Percentiles rank a stretch among this genome's conserved stretches.
Conservation (phyloP, 1,140 invertebrate genomes). For the Rhyzopertha dominica region DNA sequence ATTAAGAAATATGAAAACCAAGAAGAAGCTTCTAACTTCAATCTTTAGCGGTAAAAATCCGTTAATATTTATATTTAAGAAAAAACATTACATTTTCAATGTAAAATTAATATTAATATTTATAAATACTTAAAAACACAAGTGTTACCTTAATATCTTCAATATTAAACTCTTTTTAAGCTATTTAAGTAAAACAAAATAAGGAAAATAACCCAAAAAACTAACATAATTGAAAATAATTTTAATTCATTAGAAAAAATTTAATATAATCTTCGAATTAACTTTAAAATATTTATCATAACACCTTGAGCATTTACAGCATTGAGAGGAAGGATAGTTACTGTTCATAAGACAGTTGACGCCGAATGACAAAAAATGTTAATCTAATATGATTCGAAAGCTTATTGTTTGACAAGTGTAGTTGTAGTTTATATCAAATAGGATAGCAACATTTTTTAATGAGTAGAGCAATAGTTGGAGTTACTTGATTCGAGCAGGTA, state of each 20-base stretch:
- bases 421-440: no score
- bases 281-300: no score
- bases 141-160: slow-evolving; percentile 53
- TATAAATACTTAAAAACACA: slow-evolving; percentile 45
- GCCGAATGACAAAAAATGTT: no score
- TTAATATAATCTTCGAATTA: no score
- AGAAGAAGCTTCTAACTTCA: slow-evolving; percentile 38
- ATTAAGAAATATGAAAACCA: slow-evolving; percentile 32
- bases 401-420: no score
- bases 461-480: no score
- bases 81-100: slow-evolving; percentile 57
- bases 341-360: no score
- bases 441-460: no score
- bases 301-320: no score
- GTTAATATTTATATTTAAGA: slow-evolving; percentile 45
- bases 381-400: no score
- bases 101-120: slow-evolving; percentile 49
- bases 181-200: slow-evolving; percentile 51
- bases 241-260: slow-evolving; percentile 40
- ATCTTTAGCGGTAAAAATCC: slow-evolving; percentile 35
- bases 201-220: slow-evolving; percentile 44
- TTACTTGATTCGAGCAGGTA: no score
- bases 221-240: slow-evolving; percentile 46
- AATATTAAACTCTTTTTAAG: slow-evolving; percentile 56
- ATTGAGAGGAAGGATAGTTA: no score